Evolutionary conservation across 1,140 invertebrate genomes (phyloP).

Genomic region (Adoxophyes honmai): DNA sequence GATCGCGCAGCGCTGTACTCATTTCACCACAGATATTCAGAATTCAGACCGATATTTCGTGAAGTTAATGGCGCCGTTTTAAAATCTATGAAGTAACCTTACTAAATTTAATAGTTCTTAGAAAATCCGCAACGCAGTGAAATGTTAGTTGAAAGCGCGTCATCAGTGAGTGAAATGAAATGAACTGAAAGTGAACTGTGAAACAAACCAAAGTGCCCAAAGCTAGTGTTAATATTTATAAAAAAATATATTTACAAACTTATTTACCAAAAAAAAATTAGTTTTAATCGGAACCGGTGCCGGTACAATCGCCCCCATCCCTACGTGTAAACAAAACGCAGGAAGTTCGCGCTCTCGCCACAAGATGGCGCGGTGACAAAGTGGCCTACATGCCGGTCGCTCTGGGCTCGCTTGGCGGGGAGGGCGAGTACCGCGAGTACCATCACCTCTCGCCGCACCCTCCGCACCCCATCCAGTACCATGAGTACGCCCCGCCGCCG

Average conservation of each 20-base stretch:
- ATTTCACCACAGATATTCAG: not conserved
- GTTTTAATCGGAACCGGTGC: constrained; percentile 3
- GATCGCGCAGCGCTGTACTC: not conserved
- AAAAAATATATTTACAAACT: constrained; percentile 6
- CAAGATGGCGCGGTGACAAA: constrained; percentile 64
- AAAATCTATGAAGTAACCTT: too few relatives aligned
- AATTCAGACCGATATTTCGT: too few relatives aligned
- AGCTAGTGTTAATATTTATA: constrained; percentile 18
- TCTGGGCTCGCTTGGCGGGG: constrained; percentile 71
- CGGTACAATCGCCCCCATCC: constrained; percentile 1
- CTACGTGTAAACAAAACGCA: not conserved
- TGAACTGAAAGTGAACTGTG: not conserved
- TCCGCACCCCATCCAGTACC: constrained; percentile 47
- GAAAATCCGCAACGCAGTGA: too few relatives aligned
- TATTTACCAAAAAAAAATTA: constrained; percentile 14
- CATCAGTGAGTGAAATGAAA: not conserved
- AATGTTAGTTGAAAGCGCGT: not conserved
- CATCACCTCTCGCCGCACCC: constrained; percentile 66
- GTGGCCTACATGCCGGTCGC: constrained; percentile 73
- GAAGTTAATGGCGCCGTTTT: not conserved
- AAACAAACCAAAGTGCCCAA: constrained; percentile 51
- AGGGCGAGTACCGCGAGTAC: constrained; percentile 70
- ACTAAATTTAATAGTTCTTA: too few relatives aligned
- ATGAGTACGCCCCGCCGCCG: constrained; percentile 68
- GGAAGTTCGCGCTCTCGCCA: not conserved